Percentiles rank a stretch among this genome's conserved stretches.
phyloP scores from a whole-genome alignment of 92 coral and sea anemone genomes.

The Zoanthus sansibaricus region DNA sequence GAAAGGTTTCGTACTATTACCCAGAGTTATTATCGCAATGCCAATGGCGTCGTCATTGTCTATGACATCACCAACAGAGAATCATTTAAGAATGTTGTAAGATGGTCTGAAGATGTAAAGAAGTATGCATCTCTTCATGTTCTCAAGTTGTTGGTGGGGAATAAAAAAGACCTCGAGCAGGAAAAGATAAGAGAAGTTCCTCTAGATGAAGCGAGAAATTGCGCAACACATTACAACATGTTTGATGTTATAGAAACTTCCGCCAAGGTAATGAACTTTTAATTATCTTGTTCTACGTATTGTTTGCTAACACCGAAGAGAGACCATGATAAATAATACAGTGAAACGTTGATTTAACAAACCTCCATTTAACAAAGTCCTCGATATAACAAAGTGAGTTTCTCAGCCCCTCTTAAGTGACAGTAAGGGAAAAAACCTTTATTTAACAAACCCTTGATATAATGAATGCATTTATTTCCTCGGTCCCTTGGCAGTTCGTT shows the following conservation, averaged over 20 bases:
- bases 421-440: no score
- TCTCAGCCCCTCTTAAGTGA: no score
- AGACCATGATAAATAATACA: no score
- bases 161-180: constrained; percentile 83
- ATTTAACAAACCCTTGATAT: no score
- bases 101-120: constrained; percentile 93
- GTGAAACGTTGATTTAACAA: no score
- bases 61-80: constrained; percentile 93
- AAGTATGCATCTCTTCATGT: constrained; percentile 89
- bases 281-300: no score
- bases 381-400: no score
- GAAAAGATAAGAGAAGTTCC: constrained; percentile 76
- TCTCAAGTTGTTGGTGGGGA: constrained; percentile 87
- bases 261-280: constrained; percentile 78
- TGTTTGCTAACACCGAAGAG: no score
- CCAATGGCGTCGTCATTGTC: constrained; percentile 84
- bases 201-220: constrained; percentile 77
- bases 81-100: constrained; percentile 77
- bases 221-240: constrained; percentile 80
- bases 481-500: no score
- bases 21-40: constrained; percentile 96
- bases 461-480: no score
- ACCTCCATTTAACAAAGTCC: no score
- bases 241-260: constrained; percentile 86
- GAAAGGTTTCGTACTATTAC: constrained; percentile 95